A percentile compares a stretch with the other conserved stretches of the same genome.
These are phyloP conservation scores for Osmerus eperlanus DNA, from an alignment of 2,113 vertebrate genomes.

Conservation along the genomic window DNA sequence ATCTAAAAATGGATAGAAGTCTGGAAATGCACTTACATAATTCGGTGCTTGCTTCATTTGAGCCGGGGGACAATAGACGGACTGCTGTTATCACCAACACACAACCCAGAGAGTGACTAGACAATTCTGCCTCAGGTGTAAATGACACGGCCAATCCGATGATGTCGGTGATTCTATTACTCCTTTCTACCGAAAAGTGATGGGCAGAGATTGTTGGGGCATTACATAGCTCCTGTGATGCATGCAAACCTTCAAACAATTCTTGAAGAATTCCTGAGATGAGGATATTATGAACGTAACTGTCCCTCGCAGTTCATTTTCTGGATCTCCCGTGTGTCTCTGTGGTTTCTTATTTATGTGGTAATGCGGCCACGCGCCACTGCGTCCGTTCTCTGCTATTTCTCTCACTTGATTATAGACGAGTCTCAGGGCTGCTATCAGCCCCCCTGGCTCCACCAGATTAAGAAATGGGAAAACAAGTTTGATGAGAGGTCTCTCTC, in stretches of 20 bases:
- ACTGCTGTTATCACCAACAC: constrained; percentile 60
- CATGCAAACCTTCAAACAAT: neutral
- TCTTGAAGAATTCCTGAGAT: neutral
- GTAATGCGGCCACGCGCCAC: constrained; percentile 57
- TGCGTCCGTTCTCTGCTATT: constrained; percentile 40
- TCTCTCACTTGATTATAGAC: constrained; percentile 47
- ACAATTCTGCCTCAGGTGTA: constrained; percentile 24
- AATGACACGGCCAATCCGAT: neutral
- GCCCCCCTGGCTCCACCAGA: constrained; percentile 47
- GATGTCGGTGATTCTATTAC: constrained; percentile 17
- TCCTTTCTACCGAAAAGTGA: constrained; percentile 11
- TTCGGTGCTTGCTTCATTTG: constrained; percentile 63
- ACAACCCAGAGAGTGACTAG: constrained; percentile 44
- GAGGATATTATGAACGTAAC: neutral
- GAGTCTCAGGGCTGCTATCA: constrained; percentile 46
- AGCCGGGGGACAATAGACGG: constrained; percentile 59
- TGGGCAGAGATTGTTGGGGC: neutral
- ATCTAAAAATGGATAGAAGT: neutral
- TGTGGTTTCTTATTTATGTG: constrained; percentile 53
- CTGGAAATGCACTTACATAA: constrained; percentile 51
- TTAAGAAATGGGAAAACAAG: constrained; percentile 41
- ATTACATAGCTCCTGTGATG: neutral
- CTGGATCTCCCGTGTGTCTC: constrained; percentile 9
- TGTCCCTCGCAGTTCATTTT: constrained; percentile 16
- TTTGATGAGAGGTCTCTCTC: constrained; percentile 17